Evolutionary conservation across 2,797 vertebrate genomes (phyloP), one percentile per base, ranked within the genome.

Genomic region (Bradypodion pumilum): DNA sequence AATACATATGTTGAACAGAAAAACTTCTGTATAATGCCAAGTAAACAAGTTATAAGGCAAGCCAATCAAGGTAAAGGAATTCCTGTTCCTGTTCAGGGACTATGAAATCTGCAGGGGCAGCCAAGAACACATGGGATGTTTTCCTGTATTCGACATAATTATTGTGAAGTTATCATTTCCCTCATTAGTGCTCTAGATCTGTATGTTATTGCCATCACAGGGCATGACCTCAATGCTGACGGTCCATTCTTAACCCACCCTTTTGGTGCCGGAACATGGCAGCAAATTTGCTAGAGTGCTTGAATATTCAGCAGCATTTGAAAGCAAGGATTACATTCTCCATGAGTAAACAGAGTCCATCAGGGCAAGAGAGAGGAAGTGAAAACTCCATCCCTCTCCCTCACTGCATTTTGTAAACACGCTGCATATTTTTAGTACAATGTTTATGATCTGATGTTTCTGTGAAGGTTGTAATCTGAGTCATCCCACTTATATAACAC

Each of bases 151-250:
- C 92, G 35, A 89, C 92, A 94, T 94, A 94, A 94, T 94, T 94
- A 94, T 94, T 92, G 94, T 92, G 87, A 94, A 94, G 93, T 93
- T 91, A 94, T 94, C 93, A 93, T 94, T 94, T 93, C 92, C 94
- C 94, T 94, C 93, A 94, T 94, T 94, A 94, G 94, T 1, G 91
- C 93, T 91, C 92, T 90, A 94, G 92, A 94, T 94, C 92, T 94
- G 92, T 90, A 91, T 93, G 93, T 94, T 94, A 93, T 93, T 92
- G 90, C 90, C 94, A 93, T 91, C 86, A 89, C 90, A 90, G 94
- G 88, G 93, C 93, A 89, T 0, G 88, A 91, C 90, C 93, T 91
- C 90, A 91, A 83, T 87, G 93, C 92, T 93, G 91, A 91, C 91
- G 91, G 86, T 92, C 90, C 85, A 93, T 92, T 90, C 84, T 94